Evolutionary conservation across 2,888 invertebrate genomes (phyloP).

Genomic region (Agriopis leucophaearia): DNA sequence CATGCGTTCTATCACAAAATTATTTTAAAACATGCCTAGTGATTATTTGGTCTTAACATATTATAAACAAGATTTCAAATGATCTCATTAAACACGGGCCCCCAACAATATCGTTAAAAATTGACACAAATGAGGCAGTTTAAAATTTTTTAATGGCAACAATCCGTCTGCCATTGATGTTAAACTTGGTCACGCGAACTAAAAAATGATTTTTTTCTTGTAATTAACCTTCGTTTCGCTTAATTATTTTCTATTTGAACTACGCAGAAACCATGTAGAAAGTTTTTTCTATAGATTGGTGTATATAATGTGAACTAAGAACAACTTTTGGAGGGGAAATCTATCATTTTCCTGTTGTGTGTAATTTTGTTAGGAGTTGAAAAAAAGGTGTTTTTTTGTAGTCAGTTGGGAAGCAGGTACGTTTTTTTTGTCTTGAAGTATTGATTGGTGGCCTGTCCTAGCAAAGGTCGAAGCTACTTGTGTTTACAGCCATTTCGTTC

Average conservation of each 20-base stretch:
- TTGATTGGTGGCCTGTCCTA: constrained; percentile 61
- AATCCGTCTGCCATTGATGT: constrained; percentile 43
- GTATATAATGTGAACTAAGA: constrained; percentile 30
- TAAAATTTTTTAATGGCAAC: constrained; percentile 43
- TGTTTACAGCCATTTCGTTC: constrained; percentile 34
- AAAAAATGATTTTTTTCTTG: constrained; percentile 63
- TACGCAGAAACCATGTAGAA: constrained; percentile 8
- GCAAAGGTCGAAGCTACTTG: constrained; percentile 23
- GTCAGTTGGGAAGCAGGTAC: constrained; percentile 60
- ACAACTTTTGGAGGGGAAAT: constrained; percentile 45
- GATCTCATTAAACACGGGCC: constrained; percentile 14
- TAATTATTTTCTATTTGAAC: constrained; percentile 15
- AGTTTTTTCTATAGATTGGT: constrained; percentile 19
- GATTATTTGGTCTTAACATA: background rate
- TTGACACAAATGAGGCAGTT: constrained; percentile 25
- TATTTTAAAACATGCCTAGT: background rate
- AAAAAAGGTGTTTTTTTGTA: constrained; percentile 69
- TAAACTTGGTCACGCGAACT: constrained; percentile 54
- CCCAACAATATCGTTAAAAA: constrained; percentile 35
- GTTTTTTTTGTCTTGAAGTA: constrained; percentile 66
- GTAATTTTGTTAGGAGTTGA: constrained; percentile 46
- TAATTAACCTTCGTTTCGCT: constrained; percentile 55
- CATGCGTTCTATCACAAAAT: background rate
- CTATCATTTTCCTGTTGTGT: constrained; percentile 40
- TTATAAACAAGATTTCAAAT: background rate